Evolutionary conservation across 2,113 vertebrate genomes (phyloP).

Genomic region (Pseudorasbora parva): DNA sequence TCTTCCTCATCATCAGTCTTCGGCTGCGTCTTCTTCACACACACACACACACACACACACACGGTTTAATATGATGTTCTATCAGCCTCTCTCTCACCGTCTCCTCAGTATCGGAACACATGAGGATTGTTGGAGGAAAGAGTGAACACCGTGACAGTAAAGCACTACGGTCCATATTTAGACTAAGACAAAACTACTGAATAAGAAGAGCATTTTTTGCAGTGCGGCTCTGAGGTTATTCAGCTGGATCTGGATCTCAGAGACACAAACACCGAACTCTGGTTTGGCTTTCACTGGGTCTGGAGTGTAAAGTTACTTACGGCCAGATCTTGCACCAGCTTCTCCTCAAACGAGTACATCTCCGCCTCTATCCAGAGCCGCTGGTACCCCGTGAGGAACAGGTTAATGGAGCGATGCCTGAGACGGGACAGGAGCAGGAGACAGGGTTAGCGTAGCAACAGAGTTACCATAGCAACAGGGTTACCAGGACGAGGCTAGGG

Average conservation of each 20-base stretch:
- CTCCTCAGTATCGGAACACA: too few relatives aligned
- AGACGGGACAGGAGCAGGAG: conserved; percentile 75
- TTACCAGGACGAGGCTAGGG: conserved; percentile 66
- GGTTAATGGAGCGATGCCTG: conserved; percentile 99
- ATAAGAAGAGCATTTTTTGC: too few relatives aligned
- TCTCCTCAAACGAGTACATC: conserved; percentile 99
- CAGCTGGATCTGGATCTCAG: too few relatives aligned
- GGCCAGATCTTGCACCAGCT: conserved; percentile 99
- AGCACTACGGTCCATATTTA: too few relatives aligned
- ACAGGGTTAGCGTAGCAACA: conserved; percentile 76
- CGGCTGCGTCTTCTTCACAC: conserved; percentile 83
- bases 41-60: conserved; percentile 40
- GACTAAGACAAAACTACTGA: too few relatives aligned
- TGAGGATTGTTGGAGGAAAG: too few relatives aligned
- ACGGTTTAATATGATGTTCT: background rate
- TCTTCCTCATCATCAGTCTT: conserved; percentile 90
- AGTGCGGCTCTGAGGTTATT: too few relatives aligned
- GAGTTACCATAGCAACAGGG: conserved; percentile 73
- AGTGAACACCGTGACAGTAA: too few relatives aligned
- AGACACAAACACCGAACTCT: too few relatives aligned
- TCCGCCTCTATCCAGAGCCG: conserved; percentile 99
- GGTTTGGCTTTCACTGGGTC: too few relatives aligned
- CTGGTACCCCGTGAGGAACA: conserved; percentile 99
- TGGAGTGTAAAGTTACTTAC: conserved; percentile 83
- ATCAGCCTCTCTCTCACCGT: too few relatives aligned